A percentile compares a stretch with the other conserved stretches of the same genome.
phyloP scores from a whole-genome alignment of 2,888 invertebrate genomes.

The Dichetophora obliterata region DNA sequence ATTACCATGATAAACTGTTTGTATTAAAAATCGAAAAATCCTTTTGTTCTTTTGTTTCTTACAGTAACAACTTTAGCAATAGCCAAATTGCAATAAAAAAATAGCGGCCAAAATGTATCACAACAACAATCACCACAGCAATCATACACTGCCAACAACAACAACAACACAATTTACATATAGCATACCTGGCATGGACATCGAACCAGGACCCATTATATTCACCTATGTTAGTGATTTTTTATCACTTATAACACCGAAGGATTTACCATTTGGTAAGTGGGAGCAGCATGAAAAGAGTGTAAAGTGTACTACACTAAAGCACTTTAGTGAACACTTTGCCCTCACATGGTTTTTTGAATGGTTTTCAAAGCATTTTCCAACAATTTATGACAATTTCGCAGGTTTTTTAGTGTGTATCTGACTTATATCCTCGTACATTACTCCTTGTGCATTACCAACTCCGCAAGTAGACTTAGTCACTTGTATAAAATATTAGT shows the following conservation, averaged over 20 bases:
- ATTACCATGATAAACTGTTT: too few species aligned
- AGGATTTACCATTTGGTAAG: conserved; percentile 69
- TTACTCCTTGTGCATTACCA: too few species aligned
- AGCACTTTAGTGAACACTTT: too few species aligned
- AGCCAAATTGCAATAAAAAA: not conserved
- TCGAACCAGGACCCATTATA: conserved; percentile 66
- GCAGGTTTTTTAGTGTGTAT: too few species aligned
- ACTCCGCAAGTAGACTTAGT: too few species aligned
- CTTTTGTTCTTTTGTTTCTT: not conserved
- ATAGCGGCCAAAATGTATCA: conserved; percentile 35
- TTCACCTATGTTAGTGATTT: conserved; percentile 69
- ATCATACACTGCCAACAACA: conserved; percentile 51
- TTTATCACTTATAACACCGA: conserved; percentile 69
- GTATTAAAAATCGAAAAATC: too few species aligned
- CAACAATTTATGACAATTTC: conserved; percentile 6
- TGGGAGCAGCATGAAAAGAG: conserved; percentile 31
- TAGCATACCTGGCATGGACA: conserved; percentile 68
- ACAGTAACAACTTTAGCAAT: not conserved
- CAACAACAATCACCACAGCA: conserved; percentile 45
- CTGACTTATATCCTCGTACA: too few species aligned
- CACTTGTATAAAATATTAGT: conserved; percentile 17
- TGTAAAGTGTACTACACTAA: not conserved
- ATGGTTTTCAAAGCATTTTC: not conserved
- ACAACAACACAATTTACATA: conserved; percentile 65
- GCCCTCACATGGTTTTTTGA: not conserved